Evolutionary conservation across 2,797 vertebrate species (phyloP).

Genomic region (Micromesistius poutassou): DNA sequence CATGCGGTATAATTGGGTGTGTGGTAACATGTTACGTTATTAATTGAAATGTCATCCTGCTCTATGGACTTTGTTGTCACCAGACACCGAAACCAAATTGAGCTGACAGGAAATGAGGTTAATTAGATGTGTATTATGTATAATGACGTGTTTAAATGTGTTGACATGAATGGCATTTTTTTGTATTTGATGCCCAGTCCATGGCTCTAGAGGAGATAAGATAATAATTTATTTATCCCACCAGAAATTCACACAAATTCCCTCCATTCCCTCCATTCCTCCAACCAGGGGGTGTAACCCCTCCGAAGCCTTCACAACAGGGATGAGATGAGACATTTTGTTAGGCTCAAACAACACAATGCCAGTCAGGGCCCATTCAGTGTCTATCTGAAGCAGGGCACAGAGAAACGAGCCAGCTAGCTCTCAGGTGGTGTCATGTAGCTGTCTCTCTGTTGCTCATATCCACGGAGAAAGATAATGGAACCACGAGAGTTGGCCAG

Average conservation of each 20-base stretch:
- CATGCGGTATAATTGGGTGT: too few species aligned
- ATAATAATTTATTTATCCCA: background rate
- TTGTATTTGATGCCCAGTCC: background rate
- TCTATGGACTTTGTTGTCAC: too few species aligned
- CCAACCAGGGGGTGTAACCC: background rate
- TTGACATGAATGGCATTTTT: background rate
- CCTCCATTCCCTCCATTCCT: background rate
- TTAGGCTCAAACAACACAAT: background rate
- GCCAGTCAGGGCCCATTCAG: background rate
- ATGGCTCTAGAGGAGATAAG: background rate
- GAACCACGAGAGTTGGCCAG: conserved; percentile 63
- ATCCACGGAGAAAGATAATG: conserved; percentile 70
- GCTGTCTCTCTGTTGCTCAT: conserved; percentile 56
- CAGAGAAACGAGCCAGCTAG: conserved; percentile 56
- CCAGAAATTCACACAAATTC: background rate
- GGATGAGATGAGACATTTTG: background rate
- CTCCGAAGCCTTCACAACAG: background rate
- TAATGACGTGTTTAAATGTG: background rate
- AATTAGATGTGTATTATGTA: background rate
- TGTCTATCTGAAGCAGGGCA: conserved; percentile 22
- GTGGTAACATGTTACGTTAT: too few species aligned
- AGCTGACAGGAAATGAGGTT: too few species aligned
- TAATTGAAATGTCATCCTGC: too few species aligned
- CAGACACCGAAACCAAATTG: too few species aligned
- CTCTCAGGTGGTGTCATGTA: conserved; percentile 72